Evolutionary conservation across 1,140 invertebrate genomes (phyloP).

Genomic region (Choristoneura fumiferana): DNA sequence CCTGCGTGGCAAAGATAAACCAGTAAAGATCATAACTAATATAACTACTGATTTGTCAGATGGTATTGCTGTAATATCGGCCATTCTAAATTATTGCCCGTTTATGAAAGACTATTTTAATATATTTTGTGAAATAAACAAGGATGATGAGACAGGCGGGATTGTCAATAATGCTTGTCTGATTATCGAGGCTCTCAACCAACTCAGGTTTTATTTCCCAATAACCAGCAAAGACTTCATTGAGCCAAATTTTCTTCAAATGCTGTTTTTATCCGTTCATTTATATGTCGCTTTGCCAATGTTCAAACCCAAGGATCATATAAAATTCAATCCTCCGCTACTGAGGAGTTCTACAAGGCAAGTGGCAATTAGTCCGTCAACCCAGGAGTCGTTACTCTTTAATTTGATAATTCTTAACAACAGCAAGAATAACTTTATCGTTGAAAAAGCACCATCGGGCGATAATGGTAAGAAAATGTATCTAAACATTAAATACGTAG

Average conservation of each 20-base stretch:
- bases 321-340: conserved; percentile 63
- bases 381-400: conserved; percentile 59
- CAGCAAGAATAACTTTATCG: conserved; percentile 48
- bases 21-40: conserved; percentile 50
- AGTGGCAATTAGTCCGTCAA: conserved; percentile 47
- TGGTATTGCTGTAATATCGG: conserved; percentile 54
- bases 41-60: conserved; percentile 60
- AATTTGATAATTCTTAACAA: conserved; percentile 54
- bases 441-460: conserved; percentile 50
- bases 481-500: conserved; percentile 57
- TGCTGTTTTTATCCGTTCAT: conserved; percentile 69
- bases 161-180: conserved; percentile 65
- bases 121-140: conserved; percentile 43
- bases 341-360: conserved; percentile 56
- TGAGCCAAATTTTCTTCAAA: conserved; percentile 62
- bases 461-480: conserved; percentile 60
- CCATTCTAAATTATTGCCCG: conserved; percentile 58
- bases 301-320: conserved; percentile 55
- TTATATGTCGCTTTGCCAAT: conserved; percentile 61
- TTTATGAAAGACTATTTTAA: conserved; percentile 56
- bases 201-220: conserved; percentile 60
- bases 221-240: conserved; percentile 58
- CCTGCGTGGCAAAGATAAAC: conserved; percentile 38
- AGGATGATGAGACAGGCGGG: conserved; percentile 31
- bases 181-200: conserved; percentile 61